Percentiles rank a stretch among this genome's conserved stretches.
Evolutionary conservation across 2,797 vertebrate species (phyloP).

Genomic region (Halcyon badia): DNA sequence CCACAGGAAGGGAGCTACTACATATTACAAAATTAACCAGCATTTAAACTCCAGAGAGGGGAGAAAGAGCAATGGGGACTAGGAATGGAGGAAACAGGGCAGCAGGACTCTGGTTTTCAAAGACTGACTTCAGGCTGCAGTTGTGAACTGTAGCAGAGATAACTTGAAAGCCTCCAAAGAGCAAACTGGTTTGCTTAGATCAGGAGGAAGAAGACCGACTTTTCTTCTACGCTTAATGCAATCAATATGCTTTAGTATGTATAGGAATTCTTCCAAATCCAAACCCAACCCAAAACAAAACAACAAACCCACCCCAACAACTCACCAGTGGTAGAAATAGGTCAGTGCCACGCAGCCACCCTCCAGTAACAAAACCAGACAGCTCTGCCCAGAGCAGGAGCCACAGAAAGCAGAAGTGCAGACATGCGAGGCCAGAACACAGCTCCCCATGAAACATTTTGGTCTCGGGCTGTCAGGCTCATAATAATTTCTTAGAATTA

Average conservation of each 20-base stretch:
- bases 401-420: neutral
- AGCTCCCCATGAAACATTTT: neutral
- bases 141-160: neutral
- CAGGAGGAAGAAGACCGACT: neutral
- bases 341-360: neutral
- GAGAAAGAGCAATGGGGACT: neutral
- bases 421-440: neutral
- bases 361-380: neutral
- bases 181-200: neutral
- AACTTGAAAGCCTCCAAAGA: neutral
- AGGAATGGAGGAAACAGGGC: neutral
- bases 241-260: neutral
- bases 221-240: neutral
- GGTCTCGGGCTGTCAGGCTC: neutral
- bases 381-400: neutral
- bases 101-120: neutral
- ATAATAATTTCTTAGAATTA: slow-evolving; percentile 24
- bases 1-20: neutral
- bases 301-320: neutral
- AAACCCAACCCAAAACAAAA: too few relatives aligned
- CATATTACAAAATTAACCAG: neutral
- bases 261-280: neutral
- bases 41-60: neutral
- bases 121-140: neutral
- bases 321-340: neutral